Percentiles rank a stretch among this genome's conserved stretches.
Evolutionary conservation across 2,797 vertebrate genomes (phyloP).

Genomic region (Erpetoichthys calabaricus): DNA sequence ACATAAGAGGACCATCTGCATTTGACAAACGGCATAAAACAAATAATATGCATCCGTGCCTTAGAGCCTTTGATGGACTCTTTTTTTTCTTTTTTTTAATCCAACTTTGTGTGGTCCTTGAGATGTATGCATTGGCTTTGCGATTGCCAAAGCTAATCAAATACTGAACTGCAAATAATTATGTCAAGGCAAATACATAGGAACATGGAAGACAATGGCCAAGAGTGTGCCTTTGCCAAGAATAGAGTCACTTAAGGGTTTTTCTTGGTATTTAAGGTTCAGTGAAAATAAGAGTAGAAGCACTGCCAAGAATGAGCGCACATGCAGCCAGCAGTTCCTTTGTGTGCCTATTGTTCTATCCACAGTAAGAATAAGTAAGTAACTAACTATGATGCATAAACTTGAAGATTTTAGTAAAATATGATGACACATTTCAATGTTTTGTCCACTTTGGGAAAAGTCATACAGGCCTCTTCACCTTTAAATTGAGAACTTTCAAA

Average conservation of each 20-base stretch:
- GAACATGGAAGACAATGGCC: constrained; percentile 29
- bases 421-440: constrained; percentile 39
- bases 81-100: not conserved
- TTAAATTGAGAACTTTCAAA: constrained; percentile 31
- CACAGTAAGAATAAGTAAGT: constrained; percentile 54
- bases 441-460: constrained; percentile 10
- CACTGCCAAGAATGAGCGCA: constrained; percentile 43
- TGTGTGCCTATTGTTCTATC: constrained; percentile 34
- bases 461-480: not conserved
- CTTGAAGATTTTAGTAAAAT: constrained; percentile 30
- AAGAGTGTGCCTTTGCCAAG: constrained; percentile 26
- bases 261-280: constrained; percentile 51
- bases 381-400: constrained; percentile 41
- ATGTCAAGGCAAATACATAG: constrained; percentile 29
- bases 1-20: not conserved
- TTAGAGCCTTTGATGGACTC: not conserved
- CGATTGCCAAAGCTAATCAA: constrained; percentile 29
- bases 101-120: constrained; percentile 22
- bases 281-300: constrained; percentile 39
- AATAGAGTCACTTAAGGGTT: constrained; percentile 35
- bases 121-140: constrained; percentile 26
- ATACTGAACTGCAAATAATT: constrained; percentile 34
- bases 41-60: constrained; percentile 1
- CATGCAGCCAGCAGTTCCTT: constrained; percentile 44
- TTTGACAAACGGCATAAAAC: not conserved